Evolutionary conservation across 2,113 vertebrate genomes (phyloP), one percentile per base, ranked within the genome.

Genomic region (Psephotus haematonotus): DNA sequence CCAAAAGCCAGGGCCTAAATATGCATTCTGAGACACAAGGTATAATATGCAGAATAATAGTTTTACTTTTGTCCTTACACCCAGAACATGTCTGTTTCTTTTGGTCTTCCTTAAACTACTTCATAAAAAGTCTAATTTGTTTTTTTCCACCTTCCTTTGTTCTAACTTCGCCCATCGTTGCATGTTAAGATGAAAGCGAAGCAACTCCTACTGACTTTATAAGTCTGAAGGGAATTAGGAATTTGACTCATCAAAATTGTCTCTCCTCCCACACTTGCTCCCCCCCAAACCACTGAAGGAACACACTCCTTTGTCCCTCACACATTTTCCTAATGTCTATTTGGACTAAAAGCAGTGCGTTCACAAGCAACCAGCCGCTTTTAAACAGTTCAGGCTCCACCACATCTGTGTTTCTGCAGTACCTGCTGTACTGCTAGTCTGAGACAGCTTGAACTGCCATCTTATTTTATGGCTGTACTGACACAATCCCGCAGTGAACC

Each of bases 401-500:
- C 89, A 90, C 88, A 64, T 82, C 76, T 88, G 19, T 86, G 92
- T 93, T 97, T 94, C 87, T 89, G 85, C 85, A 52, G 52, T 81
- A 72, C 90, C 87, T 89, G 92, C 35, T 16, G 17, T 2, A 6
- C 70, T 84, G 89, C 46, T 47, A 31, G 81, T 59, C 78, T 28
- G 5, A 92, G 94, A 74, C 90, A 89, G 77, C 86, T 67, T 17
- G 72, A 79, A 43, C 57, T 43, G 90, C 86, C 5, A 23, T 68
- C 78, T 93, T 29, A 23, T 95, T 97, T 98, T 97, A 97, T 96
- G 96, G 95, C 97, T 94, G 92, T 60, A 88, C 92, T 96, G 93
- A 96, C 93, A 97, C 97, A 97, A 80, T 72, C 93, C 92, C 92
- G 89, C 86, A 95, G 86, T 96, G 96, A 97, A 97, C 97, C 95